Conservation (phyloP, 2,888 invertebrate species). For the Heteromyza rotundicornis region DNA sequence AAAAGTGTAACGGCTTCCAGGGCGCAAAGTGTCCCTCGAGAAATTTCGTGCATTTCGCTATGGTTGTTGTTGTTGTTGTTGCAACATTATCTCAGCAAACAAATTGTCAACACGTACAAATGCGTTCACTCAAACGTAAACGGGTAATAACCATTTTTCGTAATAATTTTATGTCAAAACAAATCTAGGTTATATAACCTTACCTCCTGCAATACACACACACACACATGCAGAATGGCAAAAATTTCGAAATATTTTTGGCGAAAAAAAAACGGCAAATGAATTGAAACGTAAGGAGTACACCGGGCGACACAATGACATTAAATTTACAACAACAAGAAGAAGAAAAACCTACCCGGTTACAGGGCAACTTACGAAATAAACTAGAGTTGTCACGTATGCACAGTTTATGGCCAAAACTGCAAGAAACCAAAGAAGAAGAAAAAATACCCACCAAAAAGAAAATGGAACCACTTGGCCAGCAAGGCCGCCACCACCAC, state of each 20-base stretch:
- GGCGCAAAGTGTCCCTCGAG: conserved; percentile 3
- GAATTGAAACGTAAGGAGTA: too few species aligned
- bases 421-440: neutral
- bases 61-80: conserved; percentile 31
- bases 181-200: conserved; percentile 51
- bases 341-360: neutral
- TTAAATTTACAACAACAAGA: conserved; percentile 10
- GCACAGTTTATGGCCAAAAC: conserved; percentile 44
- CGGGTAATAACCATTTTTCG: conserved; percentile 59
- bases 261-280: too few species aligned
- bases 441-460: neutral
- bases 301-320: conserved; percentile 12
- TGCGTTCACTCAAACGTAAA: conserved; percentile 59
- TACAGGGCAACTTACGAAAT: conserved; percentile 42
- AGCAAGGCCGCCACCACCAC: neutral
- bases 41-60: conserved; percentile 3
- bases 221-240: neutral
- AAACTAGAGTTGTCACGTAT: conserved; percentile 54
- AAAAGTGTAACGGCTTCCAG: too few species aligned
- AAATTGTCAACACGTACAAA: conserved; percentile 60
- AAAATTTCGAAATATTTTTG: too few species aligned
- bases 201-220: neutral
- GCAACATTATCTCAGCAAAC: conserved; percentile 51
- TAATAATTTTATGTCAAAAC: conserved; percentile 56
- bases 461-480: neutral